Conservation (phyloP, 2,888 invertebrate genomes). For the Gerosis bhagava region DNA sequence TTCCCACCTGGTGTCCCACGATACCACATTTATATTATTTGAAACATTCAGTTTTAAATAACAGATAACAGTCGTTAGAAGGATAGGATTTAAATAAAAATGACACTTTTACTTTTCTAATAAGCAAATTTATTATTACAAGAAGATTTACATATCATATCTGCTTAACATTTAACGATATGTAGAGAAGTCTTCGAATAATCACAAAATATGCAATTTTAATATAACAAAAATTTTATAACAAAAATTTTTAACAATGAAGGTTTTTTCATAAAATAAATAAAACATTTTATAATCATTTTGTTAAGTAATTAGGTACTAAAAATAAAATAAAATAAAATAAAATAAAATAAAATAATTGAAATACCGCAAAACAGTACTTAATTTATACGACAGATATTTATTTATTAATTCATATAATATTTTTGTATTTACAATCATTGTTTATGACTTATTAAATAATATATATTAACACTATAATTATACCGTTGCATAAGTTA, state of each 20-base stretch:
- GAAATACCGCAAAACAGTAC: constrained; percentile 2
- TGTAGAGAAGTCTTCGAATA: constrained; percentile 76
- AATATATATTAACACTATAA: neutral
- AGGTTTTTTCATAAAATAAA: too few species aligned
- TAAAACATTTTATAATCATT: too few species aligned
- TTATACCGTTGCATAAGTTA: constrained; percentile 25
- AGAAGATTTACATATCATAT: constrained; percentile 71
- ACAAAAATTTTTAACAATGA: too few species aligned
- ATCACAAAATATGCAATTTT: constrained; percentile 51
- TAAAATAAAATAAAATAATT: neutral
- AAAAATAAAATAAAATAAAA: constrained; percentile 14
- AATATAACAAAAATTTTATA: neutral
- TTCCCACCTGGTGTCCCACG: too few species aligned
- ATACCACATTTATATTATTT: too few species aligned
- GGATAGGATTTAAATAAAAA: too few species aligned
- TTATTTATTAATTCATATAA: neutral
- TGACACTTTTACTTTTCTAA: too few species aligned
- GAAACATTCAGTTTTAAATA: too few species aligned
- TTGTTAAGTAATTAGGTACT: too few species aligned
- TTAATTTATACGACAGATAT: constrained; percentile 1
- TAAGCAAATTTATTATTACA: constrained; percentile 73
- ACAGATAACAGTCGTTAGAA: too few species aligned
- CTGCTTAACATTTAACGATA: constrained; percentile 70
- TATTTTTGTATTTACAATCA: too few species aligned
- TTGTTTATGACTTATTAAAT: neutral